A percentile compares a stretch with the other conserved stretches of the same genome.
Conservation (phyloP, 2,888 invertebrate genomes). For the Xestia ashworthii region DNA sequence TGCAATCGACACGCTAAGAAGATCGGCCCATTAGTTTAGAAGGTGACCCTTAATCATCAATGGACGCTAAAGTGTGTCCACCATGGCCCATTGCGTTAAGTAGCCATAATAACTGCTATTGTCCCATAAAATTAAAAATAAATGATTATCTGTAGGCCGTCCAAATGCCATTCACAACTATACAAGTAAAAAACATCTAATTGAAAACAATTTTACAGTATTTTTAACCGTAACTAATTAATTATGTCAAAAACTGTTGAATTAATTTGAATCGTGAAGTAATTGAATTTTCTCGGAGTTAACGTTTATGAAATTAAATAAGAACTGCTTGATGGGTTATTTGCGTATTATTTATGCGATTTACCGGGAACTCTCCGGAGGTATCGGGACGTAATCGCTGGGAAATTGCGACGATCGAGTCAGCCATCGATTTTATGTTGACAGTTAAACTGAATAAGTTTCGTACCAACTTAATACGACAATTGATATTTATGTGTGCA, state of each 20-base stretch:
- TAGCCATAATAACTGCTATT: slow-evolving; percentile 8
- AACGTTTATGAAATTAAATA: slow-evolving; percentile 57
- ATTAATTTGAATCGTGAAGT: slow-evolving; percentile 57
- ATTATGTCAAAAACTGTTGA: slow-evolving; percentile 48
- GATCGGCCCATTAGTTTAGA: not conserved
- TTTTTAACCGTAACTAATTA: slow-evolving; percentile 49
- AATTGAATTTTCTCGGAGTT: slow-evolving; percentile 70
- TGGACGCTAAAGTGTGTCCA: slow-evolving; percentile 25
- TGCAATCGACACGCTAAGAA: not conserved
- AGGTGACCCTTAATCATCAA: slow-evolving; percentile 7
- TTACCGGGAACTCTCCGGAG: slow-evolving; percentile 76
- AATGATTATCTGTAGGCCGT: slow-evolving; percentile 2
- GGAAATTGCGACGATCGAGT: slow-evolving; percentile 73
- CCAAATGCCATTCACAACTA: slow-evolving; percentile 33
- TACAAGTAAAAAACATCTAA: slow-evolving; percentile 37
- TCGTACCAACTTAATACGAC: not conserved
- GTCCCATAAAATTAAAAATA: slow-evolving; percentile 43
- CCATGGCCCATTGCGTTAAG: slow-evolving; percentile 6
- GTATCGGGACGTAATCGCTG: slow-evolving; percentile 73
- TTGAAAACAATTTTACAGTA: slow-evolving; percentile 46
- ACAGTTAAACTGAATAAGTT: slow-evolving; percentile 64
- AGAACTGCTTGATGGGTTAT: slow-evolving; percentile 66
- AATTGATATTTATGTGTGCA: not conserved
- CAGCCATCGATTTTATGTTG: slow-evolving; percentile 69
- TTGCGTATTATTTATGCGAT: slow-evolving; percentile 78